phyloP scores from a whole-genome alignment of 2,113 vertebrate genomes.

The Synodontis membranacea region DNA sequence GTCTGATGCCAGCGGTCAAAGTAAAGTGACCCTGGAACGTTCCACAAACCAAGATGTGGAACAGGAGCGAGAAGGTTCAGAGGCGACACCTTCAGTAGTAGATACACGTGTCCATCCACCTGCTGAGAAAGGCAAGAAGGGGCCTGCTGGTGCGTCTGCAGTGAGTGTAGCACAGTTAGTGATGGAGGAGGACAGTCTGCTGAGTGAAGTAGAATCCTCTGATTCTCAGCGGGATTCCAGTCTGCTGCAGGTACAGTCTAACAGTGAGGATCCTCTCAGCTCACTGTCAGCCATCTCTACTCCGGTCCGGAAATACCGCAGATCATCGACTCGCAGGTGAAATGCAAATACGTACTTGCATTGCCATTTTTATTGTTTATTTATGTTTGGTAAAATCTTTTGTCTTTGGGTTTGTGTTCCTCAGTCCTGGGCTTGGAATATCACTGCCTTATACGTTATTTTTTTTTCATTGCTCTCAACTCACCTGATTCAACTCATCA shows the following conservation, averaged over 20 bases:
- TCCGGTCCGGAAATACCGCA: constrained; percentile 28
- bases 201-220: constrained; percentile 26
- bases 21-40: neutral
- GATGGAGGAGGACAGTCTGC: constrained; percentile 72
- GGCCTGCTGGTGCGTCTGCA: constrained; percentile 19
- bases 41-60: neutral
- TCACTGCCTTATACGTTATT: neutral
- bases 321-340: neutral
- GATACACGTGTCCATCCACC: neutral
- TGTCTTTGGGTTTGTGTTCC: neutral
- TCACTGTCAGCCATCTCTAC: constrained; percentile 26
- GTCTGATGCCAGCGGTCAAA: neutral
- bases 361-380: neutral
- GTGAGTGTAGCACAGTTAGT: constrained; percentile 76
- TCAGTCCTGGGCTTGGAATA: neutral
- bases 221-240: constrained; percentile 39
- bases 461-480: neutral
- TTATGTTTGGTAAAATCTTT: neutral
- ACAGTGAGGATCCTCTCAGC: constrained; percentile 46
- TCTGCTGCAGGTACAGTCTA: constrained; percentile 11
- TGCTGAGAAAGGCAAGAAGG: neutral
- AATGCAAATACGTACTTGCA: neutral
- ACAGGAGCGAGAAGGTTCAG: neutral
- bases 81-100: neutral
- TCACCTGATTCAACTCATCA: neutral